Percentiles rank a stretch among this genome's conserved stretches.
These are phyloP conservation scores for Pseudococcus longispinus DNA, from an alignment of 2,888 invertebrate genomes.

Conservation along the genomic window DNA sequence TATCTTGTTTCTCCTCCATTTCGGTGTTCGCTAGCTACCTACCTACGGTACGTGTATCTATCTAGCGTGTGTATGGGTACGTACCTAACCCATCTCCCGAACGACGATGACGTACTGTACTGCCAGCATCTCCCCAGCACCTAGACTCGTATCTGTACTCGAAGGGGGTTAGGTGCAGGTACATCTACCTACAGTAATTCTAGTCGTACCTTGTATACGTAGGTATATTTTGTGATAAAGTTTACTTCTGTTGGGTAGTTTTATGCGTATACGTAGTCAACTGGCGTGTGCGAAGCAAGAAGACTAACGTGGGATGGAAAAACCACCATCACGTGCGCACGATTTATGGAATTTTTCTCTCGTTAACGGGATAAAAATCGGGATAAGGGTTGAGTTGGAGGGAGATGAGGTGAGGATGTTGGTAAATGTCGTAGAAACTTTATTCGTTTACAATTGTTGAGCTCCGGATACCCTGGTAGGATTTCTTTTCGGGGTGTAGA, in stretches of 20 bases:
- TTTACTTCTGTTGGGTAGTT: not conserved
- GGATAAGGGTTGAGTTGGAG: not conserved
- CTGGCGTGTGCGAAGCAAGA: not conserved
- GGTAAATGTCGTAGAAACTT: not conserved
- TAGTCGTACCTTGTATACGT: not conserved
- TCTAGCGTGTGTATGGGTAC: not conserved
- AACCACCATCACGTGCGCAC: not conserved
- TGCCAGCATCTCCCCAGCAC: not conserved
- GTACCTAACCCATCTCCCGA: not conserved
- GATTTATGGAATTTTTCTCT: not conserved
- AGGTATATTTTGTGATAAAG: not conserved
- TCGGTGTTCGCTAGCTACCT: not conserved
- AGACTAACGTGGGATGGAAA: not conserved
- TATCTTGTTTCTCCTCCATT: constrained; percentile 26
- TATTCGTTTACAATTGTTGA: not conserved
- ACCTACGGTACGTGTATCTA: not conserved
- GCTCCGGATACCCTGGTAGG: no score
- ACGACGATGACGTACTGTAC: not conserved
- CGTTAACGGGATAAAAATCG: not conserved
- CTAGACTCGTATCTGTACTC: not conserved
- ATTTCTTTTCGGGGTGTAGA: no score
- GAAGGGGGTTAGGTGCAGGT: not conserved
- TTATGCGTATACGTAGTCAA: not conserved
- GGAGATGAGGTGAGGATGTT: not conserved
- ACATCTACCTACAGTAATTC: not conserved